Evolutionary conservation across 1,140 invertebrate genomes (phyloP), one percentile per base, ranked within the genome.

Genomic region (Drosophila sp.): DNA sequence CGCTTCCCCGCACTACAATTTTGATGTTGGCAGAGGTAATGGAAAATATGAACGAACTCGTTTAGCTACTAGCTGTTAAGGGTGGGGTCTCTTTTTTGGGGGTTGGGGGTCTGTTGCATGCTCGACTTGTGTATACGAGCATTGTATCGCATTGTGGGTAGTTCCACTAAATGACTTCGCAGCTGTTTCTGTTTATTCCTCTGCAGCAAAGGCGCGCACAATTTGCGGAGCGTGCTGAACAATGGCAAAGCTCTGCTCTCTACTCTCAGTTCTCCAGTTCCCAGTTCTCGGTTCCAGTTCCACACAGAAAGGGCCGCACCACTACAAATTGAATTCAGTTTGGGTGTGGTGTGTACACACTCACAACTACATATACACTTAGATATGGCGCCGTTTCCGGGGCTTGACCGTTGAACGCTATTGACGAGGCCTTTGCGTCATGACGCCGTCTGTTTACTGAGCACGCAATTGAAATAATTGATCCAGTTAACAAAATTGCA

Each of bases 401-500:
- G 82, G 69, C 64, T 73, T 78, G 72, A 66, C 80, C 59, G 40
- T 63, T 58, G 36, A 27, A 25, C 54, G 29, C 59, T 50, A 72
- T 76, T 65, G 67, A 72, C 56, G 66, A 18, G 40, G 36, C 59
- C 34, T 58, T 46, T 89, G 83, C 79, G 79, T 84, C 79, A 87
- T 45, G 59, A 45, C 64, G 66, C 29, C 50, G 56, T 62, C 74
- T 89, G 84, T 89, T 89, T 89, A 89, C 80, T 53, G 78, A 90
- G 78, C 84, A 89, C 84, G 86, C 86, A 89, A 89, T 89, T 89
- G 56, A 84, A 89, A 80, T 89, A 89, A 89, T 89, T 89, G 84
- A 89, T 89, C 84, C 74, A 89, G 84, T 89, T 89, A 89, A 89
- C 80, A 80, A 89, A 89, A 89, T 86, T 89, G 80, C 84, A 89